Base-by-base conservation (phyloP, 2,888 invertebrate genomes). In the Arrhopalites spinosus region DNA sequence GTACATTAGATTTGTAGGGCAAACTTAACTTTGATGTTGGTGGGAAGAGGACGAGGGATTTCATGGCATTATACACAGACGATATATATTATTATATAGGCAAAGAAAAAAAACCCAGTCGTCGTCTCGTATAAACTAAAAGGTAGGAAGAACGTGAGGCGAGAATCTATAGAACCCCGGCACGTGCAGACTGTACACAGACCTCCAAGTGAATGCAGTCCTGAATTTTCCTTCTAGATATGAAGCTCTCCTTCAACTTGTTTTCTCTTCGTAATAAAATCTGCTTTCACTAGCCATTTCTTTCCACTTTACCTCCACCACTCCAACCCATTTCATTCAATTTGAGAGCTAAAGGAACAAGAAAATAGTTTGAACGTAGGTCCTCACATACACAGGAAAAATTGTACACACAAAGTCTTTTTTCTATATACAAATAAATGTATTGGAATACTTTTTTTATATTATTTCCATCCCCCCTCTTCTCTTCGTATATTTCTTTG, bases 291-390 rank as follows among this genome's bases (percentile, higher is more conserved):
- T 68, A 50, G 50, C 36, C 68, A 70, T 50, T 56, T 53, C 53
- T 70, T 50, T 56, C 29, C 56, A 70, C 56, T 70, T 56, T 70
- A 36, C 29, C 20, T 70, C 56, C 53, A 17, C 68, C 50, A n/a
- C 47, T 68, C 68, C 47, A 70, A 56, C 20, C 70, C 56, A 70
- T 70, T 70, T 70, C 53, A 70, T 70, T 70, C 70, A 70, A 70
- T 70, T 70, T 70, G 56, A 70, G 69, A 29, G 59, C 1, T 11
- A 23, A 23, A 59, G 59, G 50, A 50, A 45, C 11, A n/a, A 53
- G 11, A 53, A n/a, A 36, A 36, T 36, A 36, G 36, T 36, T 36
- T 36, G 36, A 36, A 36, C 36, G 36, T 11, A 36, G 36, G 36
- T 7, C 36, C 36, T 7, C 36, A 36, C 5, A 3, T 11, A 36